Conservation (phyloP, 2,888 invertebrate genomes). For the Noctua janthe region DNA sequence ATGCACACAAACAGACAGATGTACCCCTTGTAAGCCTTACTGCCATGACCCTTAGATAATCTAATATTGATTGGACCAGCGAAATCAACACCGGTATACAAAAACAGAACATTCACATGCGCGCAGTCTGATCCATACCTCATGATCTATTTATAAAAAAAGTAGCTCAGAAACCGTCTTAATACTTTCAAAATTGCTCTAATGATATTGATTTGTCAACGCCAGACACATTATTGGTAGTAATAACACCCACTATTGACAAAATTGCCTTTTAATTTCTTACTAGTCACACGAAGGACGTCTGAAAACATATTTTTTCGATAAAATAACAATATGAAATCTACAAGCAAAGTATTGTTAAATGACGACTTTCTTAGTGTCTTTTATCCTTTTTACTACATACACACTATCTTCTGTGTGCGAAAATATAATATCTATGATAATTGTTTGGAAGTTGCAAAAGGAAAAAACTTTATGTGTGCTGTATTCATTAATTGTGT, state of each 20-base stretch:
- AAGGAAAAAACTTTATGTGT: conserved; percentile 13
- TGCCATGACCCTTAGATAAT: too few species aligned
- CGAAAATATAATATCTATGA: conserved; percentile 44
- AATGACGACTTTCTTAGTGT: conserved; percentile 13
- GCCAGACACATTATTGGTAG: neutral
- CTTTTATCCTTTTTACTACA: conserved; percentile 35
- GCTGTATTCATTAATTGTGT: conserved; percentile 21
- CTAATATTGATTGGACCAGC: neutral
- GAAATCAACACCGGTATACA: neutral
- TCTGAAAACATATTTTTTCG: neutral
- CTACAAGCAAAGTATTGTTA: conserved; percentile 1
- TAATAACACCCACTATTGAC: neutral
- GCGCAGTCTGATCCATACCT: neutral
- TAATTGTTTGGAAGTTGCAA: conserved; percentile 20
- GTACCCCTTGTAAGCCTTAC: too few species aligned
- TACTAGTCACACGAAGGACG: conserved; percentile 7
- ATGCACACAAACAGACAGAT: too few species aligned
- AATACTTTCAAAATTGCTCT: conserved; percentile 13
- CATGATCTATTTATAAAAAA: neutral
- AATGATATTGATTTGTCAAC: neutral
- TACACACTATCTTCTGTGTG: conserved; percentile 20
- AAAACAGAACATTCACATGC: neutral
- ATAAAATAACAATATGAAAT: conserved; percentile 15
- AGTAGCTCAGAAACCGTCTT: neutral
- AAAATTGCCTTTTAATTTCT: conserved; percentile 26